Percentiles rank a stretch among this genome's conserved stretches.
These are phyloP conservation scores for Lateolabrax maculatus DNA, from an alignment of 2,797 vertebrate species.

Conservation along the genomic window DNA sequence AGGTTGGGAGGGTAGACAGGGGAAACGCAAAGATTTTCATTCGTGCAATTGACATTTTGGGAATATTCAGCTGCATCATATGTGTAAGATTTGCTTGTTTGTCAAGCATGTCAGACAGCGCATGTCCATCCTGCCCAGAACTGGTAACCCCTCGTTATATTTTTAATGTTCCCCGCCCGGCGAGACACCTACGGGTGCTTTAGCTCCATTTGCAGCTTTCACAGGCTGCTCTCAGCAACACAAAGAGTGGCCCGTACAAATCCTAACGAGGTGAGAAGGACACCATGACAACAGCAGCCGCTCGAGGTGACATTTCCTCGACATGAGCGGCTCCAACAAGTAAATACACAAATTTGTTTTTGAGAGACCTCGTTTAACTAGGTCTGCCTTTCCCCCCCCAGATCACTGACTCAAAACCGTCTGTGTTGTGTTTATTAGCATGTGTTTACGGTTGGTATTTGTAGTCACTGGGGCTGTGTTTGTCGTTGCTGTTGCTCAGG, in stretches of 20 bases:
- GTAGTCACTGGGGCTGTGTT: conserved; percentile 55
- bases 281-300: conserved; percentile 65
- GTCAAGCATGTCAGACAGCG: conserved; percentile 39
- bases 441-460: conserved; percentile 69
- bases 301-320: conserved; percentile 63
- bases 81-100: conserved; percentile 35
- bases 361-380: conserved; percentile 45
- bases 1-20: conserved; percentile 22
- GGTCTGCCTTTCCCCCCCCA: conserved; percentile 17
- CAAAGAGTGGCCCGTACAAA: conserved; percentile 43
- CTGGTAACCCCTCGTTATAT: conserved; percentile 46
- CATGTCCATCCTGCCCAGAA: conserved; percentile 35
- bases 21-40: neutral
- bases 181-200: conserved; percentile 45
- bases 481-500: conserved; percentile 62
- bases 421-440: conserved; percentile 65
- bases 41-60: conserved; percentile 48
- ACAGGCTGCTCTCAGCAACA: conserved; percentile 41
- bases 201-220: conserved; percentile 58
- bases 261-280: conserved; percentile 61
- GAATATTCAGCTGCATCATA: conserved; percentile 3
- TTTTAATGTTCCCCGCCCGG: conserved; percentile 42
- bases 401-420: conserved; percentile 62
- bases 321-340: conserved; percentile 47
- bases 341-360: conserved; percentile 63